phyloP scores from a whole-genome alignment of 1,140 invertebrate genomes.

The roundworm (Caenorhabditis elegans) region WBcel235 BX284602.5:3572501-3573000 shows the following conservation, averaged over 20 bases:
- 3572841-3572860: not conserved
- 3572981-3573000: too few species aligned
- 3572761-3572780: not conserved
- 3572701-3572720: not conserved
- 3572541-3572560: not conserved
- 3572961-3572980: too few species aligned
- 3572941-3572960: too few species aligned
- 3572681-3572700: not conserved
- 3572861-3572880: not conserved
- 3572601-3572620: not conserved
- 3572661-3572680: not conserved
- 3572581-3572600: not conserved
- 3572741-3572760: not conserved
- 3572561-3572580: not conserved
- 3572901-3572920: too few species aligned
- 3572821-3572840: not conserved
- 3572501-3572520: not conserved
- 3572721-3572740: not conserved
- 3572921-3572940: too few species aligned
- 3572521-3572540: not conserved
- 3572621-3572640: not conserved
- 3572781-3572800: not conserved
- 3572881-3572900: too few species aligned
- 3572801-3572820: not conserved
- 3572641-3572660: not conserved